Evolutionary conservation across 2,797 vertebrate genomes (phyloP).

Genomic region (Hapalemur alaotrensis): DNA sequence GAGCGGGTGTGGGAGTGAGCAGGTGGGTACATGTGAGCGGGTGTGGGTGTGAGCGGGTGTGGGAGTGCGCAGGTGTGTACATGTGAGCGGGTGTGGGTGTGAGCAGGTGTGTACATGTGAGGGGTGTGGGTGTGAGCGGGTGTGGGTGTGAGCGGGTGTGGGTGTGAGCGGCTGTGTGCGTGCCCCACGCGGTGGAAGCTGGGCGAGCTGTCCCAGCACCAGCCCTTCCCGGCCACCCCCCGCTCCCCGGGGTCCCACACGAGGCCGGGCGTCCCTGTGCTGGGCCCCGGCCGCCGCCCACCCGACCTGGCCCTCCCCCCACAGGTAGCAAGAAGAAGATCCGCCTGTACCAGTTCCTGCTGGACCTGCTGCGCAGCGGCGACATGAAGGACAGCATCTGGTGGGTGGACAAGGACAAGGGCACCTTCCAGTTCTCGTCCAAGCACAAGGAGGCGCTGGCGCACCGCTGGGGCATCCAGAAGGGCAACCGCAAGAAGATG

Average conservation of each 20-base stretch:
- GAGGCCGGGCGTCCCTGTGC: rapidly evolving
- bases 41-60: no score
- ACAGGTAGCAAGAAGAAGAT: slow-evolving; percentile 98
- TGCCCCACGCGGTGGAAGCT: background rate
- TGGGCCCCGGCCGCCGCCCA: background rate
- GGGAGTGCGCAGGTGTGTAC: no score
- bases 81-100: background rate
- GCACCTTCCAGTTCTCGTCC: slow-evolving; percentile 99
- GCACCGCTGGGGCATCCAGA: slow-evolving; percentile 97
- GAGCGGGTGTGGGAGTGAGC: background rate
- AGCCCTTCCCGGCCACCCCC: background rate
- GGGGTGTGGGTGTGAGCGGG: no score
- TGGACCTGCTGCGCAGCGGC: slow-evolving; percentile 95
- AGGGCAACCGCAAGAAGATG: slow-evolving; percentile 99
- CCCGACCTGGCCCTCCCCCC: slow-evolving; percentile 55
- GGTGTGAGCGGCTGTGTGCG: no score
- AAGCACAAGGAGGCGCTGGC: slow-evolving; percentile 98
- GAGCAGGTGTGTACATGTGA: background rate
- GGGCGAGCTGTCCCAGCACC: background rate
- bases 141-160: background rate
- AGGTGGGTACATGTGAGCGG: no score
- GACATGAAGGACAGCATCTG: slow-evolving; percentile 99
- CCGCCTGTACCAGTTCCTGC: slow-evolving; percentile 97
- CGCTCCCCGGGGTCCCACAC: background rate
- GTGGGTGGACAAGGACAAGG: slow-evolving; percentile 99